A percentile compares a stretch with the other conserved stretches of the same genome.
Conservation (phyloP, 2,888 invertebrate species). For the Ypsolopha scabrella region DNA sequence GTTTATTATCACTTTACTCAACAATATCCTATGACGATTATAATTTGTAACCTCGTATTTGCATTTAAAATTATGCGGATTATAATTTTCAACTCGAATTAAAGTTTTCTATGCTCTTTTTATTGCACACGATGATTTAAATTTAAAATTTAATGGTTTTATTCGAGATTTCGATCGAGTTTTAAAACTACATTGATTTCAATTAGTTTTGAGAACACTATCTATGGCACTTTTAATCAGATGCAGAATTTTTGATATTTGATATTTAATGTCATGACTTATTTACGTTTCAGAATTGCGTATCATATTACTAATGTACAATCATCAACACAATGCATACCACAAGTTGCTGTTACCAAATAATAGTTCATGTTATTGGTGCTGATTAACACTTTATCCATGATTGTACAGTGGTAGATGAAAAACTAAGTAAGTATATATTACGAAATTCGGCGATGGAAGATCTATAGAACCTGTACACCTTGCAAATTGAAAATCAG, state of each 20-base stretch:
- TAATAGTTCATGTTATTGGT: too few relatives aligned
- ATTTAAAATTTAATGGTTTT: neutral
- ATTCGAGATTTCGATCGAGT: neutral
- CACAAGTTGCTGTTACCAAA: too few relatives aligned
- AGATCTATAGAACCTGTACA: slow-evolving; percentile 9
- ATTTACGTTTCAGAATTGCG: neutral
- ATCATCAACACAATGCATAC: too few relatives aligned
- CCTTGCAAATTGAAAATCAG: slow-evolving; percentile 25
- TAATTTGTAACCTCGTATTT: neutral
- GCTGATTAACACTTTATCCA: too few relatives aligned
- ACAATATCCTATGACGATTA: slow-evolving; percentile 1
- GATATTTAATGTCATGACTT: slow-evolving; percentile 8
- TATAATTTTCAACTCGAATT: neutral
- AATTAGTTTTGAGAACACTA: slow-evolving; percentile 27
- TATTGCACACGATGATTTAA: neutral
- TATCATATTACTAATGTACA: too few relatives aligned
- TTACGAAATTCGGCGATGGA: slow-evolving; percentile 1
- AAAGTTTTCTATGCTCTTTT: neutral
- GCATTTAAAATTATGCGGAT: neutral
- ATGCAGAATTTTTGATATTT: slow-evolving; percentile 23
- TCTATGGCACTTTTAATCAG: slow-evolving; percentile 64
- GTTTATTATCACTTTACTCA: slow-evolving; percentile 30
- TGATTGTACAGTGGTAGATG: too few relatives aligned
- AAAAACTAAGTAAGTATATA: too few relatives aligned
- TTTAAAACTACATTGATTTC: neutral